Conservation (phyloP, 2,888 invertebrate species). For the Protonemura montana region DNA sequence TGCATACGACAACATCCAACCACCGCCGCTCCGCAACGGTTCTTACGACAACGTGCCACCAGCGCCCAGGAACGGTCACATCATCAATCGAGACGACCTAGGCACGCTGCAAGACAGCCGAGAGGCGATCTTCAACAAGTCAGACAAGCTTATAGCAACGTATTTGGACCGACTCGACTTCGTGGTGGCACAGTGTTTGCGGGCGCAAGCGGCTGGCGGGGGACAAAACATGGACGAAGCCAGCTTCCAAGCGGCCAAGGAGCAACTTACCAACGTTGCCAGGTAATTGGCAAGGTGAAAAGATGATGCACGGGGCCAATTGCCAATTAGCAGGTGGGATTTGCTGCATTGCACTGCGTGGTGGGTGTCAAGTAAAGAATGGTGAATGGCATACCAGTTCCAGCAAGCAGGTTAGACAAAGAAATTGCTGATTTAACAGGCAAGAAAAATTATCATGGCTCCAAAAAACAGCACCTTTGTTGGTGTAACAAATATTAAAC, state of each 20-base stretch:
- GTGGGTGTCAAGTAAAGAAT: too few relatives aligned
- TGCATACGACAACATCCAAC: constrained; percentile 32
- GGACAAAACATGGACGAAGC: constrained; percentile 78
- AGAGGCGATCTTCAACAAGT: constrained; percentile 71
- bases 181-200: constrained; percentile 74
- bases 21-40: background rate
- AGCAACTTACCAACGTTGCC: constrained; percentile 80
- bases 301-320: too few relatives aligned
- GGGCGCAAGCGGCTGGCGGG: constrained; percentile 78
- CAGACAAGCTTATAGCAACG: constrained; percentile 74
- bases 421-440: too few relatives aligned
- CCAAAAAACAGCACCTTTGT: too few relatives aligned
- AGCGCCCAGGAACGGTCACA: constrained; percentile 23
- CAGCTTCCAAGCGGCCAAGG: constrained; percentile 79
- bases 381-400: too few relatives aligned
- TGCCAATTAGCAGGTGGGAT: too few relatives aligned
- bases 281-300: constrained; percentile 56
- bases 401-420: too few relatives aligned
- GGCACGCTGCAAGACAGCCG: constrained; percentile 47
- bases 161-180: constrained; percentile 73
- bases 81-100: background rate
- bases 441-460: too few relatives aligned
- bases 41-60: constrained; percentile 31
- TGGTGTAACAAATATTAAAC: too few relatives aligned
- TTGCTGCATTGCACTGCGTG: too few relatives aligned